A percentile compares a stretch with the other conserved stretches of the same genome.
These are phyloP conservation scores for Diploptera punctata DNA, from an alignment of 2,888 invertebrate species.

Conservation along the genomic window DNA sequence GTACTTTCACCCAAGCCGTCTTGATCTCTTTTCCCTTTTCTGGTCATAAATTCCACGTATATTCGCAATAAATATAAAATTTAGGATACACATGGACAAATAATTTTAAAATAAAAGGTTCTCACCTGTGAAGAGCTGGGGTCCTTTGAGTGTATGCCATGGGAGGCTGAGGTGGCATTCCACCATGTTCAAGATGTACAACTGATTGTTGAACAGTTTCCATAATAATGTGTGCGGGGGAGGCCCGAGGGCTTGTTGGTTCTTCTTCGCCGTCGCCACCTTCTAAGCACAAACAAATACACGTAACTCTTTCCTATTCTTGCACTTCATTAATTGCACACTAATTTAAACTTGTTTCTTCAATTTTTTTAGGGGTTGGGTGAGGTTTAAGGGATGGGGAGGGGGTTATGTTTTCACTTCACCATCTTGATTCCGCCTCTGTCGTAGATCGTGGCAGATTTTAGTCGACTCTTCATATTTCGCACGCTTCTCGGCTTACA, in stretches of 20 bases:
- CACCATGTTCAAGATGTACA: constrained; percentile 46
- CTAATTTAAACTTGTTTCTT: constrained; percentile 17
- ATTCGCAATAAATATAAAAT: not conserved
- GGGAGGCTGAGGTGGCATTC: constrained; percentile 50
- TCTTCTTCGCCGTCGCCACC: constrained; percentile 21
- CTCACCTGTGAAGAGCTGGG: constrained; percentile 49
- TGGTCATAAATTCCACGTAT: not conserved
- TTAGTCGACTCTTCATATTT: constrained; percentile 24
- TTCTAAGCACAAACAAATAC: constrained; percentile 26
- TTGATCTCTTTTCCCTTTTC: not conserved
- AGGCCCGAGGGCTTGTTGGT: constrained; percentile 29
- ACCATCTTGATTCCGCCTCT: constrained; percentile 22
- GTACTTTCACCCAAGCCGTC: not conserved
- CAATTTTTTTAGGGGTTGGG: constrained; percentile 7
- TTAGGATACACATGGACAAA: too few relatives aligned
- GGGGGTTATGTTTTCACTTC: constrained; percentile 21
- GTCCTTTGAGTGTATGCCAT: constrained; percentile 49
- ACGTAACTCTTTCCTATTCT: constrained; percentile 15
- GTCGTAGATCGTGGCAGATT: constrained; percentile 9
- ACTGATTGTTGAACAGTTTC: constrained; percentile 43
- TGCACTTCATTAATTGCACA: constrained; percentile 26
- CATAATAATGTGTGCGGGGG: constrained; percentile 35
- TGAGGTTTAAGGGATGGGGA: not conserved
- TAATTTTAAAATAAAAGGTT: too few relatives aligned
- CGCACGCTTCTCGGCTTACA: constrained; percentile 4